Conservation (phyloP, 2,113 vertebrate species). For the Scatophagus argus region DNA sequence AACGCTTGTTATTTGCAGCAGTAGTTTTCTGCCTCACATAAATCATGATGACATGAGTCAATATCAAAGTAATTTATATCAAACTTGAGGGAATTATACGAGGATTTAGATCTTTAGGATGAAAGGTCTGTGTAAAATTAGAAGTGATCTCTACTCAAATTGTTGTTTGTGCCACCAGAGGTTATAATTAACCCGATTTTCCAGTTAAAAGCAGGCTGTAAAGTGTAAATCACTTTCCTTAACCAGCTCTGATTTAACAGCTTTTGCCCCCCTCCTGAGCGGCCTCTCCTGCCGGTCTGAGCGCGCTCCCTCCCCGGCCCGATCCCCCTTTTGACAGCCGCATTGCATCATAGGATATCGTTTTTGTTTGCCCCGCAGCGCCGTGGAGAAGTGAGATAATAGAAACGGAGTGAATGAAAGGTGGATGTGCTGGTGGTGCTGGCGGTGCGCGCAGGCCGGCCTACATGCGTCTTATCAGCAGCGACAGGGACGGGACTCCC, state of each 20-base stretch:
- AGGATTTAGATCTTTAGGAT: slow-evolving; percentile 29
- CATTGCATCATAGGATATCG: slow-evolving; percentile 52
- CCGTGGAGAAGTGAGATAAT: slow-evolving; percentile 4
- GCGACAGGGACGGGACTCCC: background rate
- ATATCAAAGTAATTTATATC: slow-evolving; percentile 31
- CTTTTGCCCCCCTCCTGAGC: background rate
- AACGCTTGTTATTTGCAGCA: slow-evolving; percentile 17
- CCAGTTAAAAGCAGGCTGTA: slow-evolving; percentile 42
- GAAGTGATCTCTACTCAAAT: slow-evolving; percentile 38
- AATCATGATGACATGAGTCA: slow-evolving; percentile 2
- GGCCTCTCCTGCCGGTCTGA: background rate
- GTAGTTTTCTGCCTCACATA: slow-evolving; percentile 8
- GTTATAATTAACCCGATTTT: slow-evolving; percentile 57
- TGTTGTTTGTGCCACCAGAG: slow-evolving; percentile 27
- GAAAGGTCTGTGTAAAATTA: slow-evolving; percentile 25
- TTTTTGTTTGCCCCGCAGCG: slow-evolving; percentile 38
- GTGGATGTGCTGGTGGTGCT: no score
- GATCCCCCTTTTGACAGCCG: slow-evolving; percentile 36
- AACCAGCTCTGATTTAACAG: slow-evolving; percentile 32
- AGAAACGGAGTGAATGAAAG: background rate
- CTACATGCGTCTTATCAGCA: slow-evolving; percentile 31
- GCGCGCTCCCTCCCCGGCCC: background rate
- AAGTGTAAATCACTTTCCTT: slow-evolving; percentile 46
- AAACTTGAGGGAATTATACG: background rate
- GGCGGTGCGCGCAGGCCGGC: background rate